These are phyloP conservation scores for Eunapius fragilis DNA, from an alignment of 37 sponge, comb jelly and placozoan genomes.

Conservation along the genomic window DNA sequence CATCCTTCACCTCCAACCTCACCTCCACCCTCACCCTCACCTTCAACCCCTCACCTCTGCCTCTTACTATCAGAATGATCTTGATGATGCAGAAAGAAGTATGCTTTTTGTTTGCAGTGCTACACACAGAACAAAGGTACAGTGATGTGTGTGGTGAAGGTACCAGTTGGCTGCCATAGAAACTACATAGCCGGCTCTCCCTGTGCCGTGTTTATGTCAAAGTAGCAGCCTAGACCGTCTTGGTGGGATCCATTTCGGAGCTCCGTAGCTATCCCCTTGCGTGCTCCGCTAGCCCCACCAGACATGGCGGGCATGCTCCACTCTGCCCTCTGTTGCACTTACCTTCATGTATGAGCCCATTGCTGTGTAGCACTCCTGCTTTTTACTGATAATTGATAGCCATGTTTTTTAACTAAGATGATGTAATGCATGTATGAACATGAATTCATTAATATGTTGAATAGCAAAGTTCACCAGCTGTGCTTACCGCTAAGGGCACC, in stretches of 20 bases:
- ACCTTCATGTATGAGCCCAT: no score
- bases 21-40: not conserved
- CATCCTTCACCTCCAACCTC: not conserved
- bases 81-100: slow-evolving; percentile 95
- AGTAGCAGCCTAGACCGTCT: not conserved
- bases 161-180: not conserved
- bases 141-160: not conserved
- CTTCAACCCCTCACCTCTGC: not conserved
- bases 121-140: slow-evolving; percentile 91
- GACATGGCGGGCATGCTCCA: no score
- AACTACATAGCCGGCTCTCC: not conserved
- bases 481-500: no score
- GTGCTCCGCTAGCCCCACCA: not conserved
- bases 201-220: not conserved
- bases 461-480: no score
- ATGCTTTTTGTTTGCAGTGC: slow-evolving; percentile 92
- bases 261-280: not conserved
- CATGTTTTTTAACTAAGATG: no score
- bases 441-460: no score
- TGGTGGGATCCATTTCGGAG: not conserved
- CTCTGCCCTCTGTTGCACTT: no score
- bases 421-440: no score
- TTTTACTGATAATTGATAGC: no score
- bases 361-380: no score
- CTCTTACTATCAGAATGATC: slow-evolving; percentile 68